A percentile compares a stretch with the other conserved stretches of the same genome.
These are phyloP conservation scores for Carposina sasakii DNA, from an alignment of 1,140 invertebrate species.

Conservation along the genomic window DNA sequence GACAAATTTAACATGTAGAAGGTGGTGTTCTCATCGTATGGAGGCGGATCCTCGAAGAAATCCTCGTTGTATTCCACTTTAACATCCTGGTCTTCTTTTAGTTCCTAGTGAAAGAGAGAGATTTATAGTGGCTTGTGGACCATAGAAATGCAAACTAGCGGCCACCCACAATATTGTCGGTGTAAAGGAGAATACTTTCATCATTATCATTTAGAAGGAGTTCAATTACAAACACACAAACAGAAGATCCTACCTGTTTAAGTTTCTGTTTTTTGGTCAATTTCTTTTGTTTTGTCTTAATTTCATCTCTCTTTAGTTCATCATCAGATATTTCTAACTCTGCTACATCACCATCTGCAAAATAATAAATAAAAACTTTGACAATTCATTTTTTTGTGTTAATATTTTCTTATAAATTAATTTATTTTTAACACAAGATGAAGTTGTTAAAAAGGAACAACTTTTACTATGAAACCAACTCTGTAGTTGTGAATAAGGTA, in stretches of 20 bases:
- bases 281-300: slow-evolving; percentile 75
- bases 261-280: slow-evolving; percentile 71
- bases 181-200: too few species aligned
- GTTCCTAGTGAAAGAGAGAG: slow-evolving; percentile 31
- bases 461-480: too few species aligned
- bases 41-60: slow-evolving; percentile 84
- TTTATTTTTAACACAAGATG: too few species aligned
- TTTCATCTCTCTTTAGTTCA: slow-evolving; percentile 80
- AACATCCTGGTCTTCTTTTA: slow-evolving; percentile 53
- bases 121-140: too few species aligned
- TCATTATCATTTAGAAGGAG: too few species aligned
- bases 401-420: too few species aligned
- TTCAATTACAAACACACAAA: too few species aligned
- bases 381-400: too few species aligned
- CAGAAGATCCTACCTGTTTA: slow-evolving; percentile 54
- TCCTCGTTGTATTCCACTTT: slow-evolving; percentile 74
- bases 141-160: too few species aligned
- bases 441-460: slow-evolving; percentile 2
- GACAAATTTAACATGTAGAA: slow-evolving; percentile 97
- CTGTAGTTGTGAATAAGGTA: too few species aligned
- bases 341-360: slow-evolving; percentile 46
- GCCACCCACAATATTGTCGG: too few species aligned
- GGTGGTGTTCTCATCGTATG: slow-evolving; percentile 80
- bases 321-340: slow-evolving; percentile 78
- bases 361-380: too few species aligned